phyloP scores from a whole-genome alignment of 2,797 vertebrate species.

The Sebastes taczanowskii region DNA sequence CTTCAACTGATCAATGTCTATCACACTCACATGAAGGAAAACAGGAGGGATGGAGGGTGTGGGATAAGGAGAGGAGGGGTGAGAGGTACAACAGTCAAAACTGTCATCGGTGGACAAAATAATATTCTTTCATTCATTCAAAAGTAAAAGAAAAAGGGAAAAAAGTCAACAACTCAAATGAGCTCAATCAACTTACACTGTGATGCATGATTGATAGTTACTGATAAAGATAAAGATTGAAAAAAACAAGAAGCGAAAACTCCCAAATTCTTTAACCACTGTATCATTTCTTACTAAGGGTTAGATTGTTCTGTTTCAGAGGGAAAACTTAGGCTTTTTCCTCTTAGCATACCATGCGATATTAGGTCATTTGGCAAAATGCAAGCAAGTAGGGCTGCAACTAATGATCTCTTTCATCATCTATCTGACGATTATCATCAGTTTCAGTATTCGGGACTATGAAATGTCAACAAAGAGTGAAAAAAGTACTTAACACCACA shows the following conservation, averaged over 20 bases:
- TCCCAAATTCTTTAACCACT: not conserved
- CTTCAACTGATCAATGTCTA: conserved; percentile 99
- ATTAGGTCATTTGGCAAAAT: not conserved
- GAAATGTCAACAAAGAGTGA: not conserved
- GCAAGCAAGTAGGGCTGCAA: not conserved
- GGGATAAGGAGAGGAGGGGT: conserved; percentile 38
- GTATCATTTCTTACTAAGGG: not conserved
- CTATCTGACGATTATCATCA: not conserved
- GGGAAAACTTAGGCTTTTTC: not conserved
- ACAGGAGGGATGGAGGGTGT: conserved; percentile 79
- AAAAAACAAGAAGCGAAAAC: not conserved
- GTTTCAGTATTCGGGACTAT: not conserved
- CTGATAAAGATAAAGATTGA: not conserved
- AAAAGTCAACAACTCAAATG: not conserved
- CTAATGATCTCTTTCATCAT: not conserved
- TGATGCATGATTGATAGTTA: not conserved
- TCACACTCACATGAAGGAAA: conserved; percentile 95
- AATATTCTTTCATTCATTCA: conserved; percentile 2
- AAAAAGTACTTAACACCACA: not conserved
- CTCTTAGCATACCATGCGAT: not conserved
- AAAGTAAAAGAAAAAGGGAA: not conserved
- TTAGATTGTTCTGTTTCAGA: not conserved
- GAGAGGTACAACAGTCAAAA: conserved; percentile 14
- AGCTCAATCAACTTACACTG: not conserved
- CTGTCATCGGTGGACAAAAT: not conserved